These are phyloP conservation scores for Scortum barcoo DNA, from an alignment of 2,113 vertebrate genomes.

Conservation along the genomic window DNA sequence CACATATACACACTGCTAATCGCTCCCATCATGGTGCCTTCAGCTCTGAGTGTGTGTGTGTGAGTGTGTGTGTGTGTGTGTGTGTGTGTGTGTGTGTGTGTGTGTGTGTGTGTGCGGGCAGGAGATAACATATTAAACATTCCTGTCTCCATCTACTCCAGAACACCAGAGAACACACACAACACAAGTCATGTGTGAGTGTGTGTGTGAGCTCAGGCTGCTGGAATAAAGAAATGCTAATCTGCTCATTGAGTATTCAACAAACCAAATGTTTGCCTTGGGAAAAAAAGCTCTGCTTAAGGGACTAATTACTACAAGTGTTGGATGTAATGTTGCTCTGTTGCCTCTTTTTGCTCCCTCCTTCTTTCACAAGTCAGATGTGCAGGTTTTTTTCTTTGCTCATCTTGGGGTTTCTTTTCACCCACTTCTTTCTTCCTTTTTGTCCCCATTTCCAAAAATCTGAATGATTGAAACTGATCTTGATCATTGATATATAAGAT, in stretches of 20 bases:
- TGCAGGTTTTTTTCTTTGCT: slow-evolving; percentile 6
- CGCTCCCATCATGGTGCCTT: slow-evolving; percentile 57
- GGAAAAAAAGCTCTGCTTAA: slow-evolving; percentile 69
- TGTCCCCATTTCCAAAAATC: slow-evolving; percentile 38
- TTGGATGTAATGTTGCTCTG: slow-evolving; percentile 66
- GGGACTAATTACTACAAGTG: slow-evolving; percentile 80
- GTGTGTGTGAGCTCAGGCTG: slow-evolving; percentile 35
- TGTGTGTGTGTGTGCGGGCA: too few relatives aligned
- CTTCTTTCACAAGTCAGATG: slow-evolving; percentile 37
- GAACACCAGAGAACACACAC: slow-evolving; percentile 62
- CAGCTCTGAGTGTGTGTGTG: slow-evolving; percentile 30
- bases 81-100: slow-evolving; percentile 43
- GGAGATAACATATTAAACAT: slow-evolving; percentile 78
- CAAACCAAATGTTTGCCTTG: slow-evolving; percentile 82
- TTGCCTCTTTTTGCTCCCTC: slow-evolving; percentile 39
- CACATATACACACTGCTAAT: slow-evolving; percentile 55
- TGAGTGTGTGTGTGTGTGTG: slow-evolving; percentile 39
- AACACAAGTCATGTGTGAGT: slow-evolving; percentile 30
- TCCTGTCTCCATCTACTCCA: slow-evolving; percentile 60
- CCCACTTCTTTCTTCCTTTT: not conserved
- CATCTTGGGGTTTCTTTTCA: slow-evolving; percentile 24
- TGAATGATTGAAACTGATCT: not conserved
- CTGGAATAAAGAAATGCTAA: slow-evolving; percentile 79
- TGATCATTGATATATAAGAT: not conserved
- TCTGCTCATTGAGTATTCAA: slow-evolving; percentile 81